Conservation (phyloP, 2,888 invertebrate genomes). For the Philaethria dido region DNA sequence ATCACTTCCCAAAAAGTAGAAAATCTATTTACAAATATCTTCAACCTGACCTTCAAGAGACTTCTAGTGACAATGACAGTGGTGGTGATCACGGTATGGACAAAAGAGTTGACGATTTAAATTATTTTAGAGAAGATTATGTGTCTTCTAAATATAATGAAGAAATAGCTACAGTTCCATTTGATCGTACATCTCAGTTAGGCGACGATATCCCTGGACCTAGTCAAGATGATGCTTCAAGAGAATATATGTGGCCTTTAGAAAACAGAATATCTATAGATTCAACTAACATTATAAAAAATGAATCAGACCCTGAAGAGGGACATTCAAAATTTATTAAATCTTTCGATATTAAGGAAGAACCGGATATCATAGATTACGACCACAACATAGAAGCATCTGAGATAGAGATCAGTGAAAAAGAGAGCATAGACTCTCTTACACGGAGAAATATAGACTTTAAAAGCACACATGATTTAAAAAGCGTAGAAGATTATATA, state of each 20-base stretch:
- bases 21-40: conserved; percentile 54
- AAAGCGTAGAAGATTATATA: conserved; percentile 46
- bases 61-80: conserved; percentile 27
- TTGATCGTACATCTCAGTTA: background rate
- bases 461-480: conserved; percentile 29
- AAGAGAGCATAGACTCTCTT: background rate
- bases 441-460: background rate
- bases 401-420: background rate
- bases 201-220: background rate
- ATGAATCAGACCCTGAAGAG: background rate
- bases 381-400: background rate
- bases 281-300: background rate
- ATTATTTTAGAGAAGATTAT: background rate
- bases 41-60: background rate
- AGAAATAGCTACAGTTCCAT: background rate
- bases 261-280: background rate
- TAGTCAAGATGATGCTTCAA: background rate
- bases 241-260: background rate
- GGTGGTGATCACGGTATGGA: conserved; percentile 20
- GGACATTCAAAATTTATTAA: background rate
- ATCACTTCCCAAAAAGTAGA: conserved; percentile 63
- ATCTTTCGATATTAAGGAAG: background rate
- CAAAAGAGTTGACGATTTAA: background rate
- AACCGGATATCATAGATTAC: background rate
- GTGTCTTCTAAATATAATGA: background rate